Conservation (phyloP, 2,888 invertebrate genomes). For the Clistopyga incitator region DNA sequence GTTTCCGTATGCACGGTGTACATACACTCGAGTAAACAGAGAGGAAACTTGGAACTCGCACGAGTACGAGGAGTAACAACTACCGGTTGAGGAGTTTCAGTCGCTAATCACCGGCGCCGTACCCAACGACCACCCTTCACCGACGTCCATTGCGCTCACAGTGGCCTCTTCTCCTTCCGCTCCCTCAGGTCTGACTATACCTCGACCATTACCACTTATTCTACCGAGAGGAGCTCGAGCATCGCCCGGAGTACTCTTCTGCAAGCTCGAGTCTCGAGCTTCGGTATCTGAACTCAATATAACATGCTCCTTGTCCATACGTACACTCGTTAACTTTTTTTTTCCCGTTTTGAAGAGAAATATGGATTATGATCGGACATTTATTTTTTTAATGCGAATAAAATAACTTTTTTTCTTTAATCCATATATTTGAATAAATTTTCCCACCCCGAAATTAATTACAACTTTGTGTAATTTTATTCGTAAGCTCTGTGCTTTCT, state of each 20-base stretch:
- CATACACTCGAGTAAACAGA: conserved; percentile 51
- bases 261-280: conserved; percentile 11
- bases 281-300: conserved; percentile 2
- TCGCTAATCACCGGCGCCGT: conserved; percentile 56
- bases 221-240: neutral
- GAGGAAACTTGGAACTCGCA: conserved; percentile 43
- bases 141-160: neutral
- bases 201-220: conserved; percentile 44
- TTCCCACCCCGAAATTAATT: neutral
- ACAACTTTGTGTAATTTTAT: neutral
- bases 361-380: too few relatives aligned
- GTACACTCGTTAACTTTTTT: neutral
- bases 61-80: conserved; percentile 57
- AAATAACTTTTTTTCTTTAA: neutral
- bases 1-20: conserved; percentile 38
- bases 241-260: neutral
- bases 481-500: neutral
- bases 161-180: conserved; percentile 8
- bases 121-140: conserved; percentile 23
- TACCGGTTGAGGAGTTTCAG: conserved; percentile 56
- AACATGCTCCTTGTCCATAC: neutral
- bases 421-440: neutral
- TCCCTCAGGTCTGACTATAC: conserved; percentile 29
- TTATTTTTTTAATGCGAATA: too few relatives aligned
- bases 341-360: too few relatives aligned